phyloP scores from a whole-genome alignment of 2,888 invertebrate species.

The Oscheius sp. region DNA sequence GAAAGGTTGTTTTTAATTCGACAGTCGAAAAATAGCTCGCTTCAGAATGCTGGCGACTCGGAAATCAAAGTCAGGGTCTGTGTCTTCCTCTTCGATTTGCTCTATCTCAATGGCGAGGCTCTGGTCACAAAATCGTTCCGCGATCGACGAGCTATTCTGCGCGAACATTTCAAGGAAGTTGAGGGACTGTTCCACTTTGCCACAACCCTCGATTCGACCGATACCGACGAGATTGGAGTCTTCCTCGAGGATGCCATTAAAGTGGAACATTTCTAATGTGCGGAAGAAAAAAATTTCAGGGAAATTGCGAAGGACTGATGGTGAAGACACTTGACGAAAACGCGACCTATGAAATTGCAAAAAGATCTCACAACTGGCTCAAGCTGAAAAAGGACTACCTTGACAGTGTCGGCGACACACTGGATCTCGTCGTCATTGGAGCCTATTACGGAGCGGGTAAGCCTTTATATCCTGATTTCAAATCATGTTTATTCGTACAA shows the following conservation, averaged over 20 bases:
- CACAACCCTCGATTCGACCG: constrained; percentile 83
- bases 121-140: constrained; percentile 85
- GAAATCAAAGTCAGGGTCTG: constrained; percentile 90
- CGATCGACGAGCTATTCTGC: constrained; percentile 79
- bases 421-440: constrained; percentile 94
- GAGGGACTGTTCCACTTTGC: constrained; percentile 90
- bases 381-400: constrained; percentile 86
- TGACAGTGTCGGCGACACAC: constrained; percentile 93
- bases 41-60: constrained; percentile 81
- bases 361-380: constrained; percentile 91
- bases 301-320: constrained; percentile 98
- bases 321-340: constrained; percentile 90
- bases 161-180: constrained; percentile 62
- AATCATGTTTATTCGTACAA: too few relatives aligned
- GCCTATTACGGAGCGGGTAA: constrained; percentile 82
- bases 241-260: constrained; percentile 94
- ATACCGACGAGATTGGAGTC: constrained; percentile 90
- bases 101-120: constrained; percentile 89
- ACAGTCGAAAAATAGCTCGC: not conserved
- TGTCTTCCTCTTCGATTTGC: constrained; percentile 93
- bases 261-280: constrained; percentile 11
- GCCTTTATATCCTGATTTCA: not conserved
- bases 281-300: constrained; percentile 74
- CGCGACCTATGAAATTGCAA: constrained; percentile 96
- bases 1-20: constrained; percentile 80